Evolutionary conservation across 92 coral and sea anemone species (phyloP).

Genomic region (Desmophyllum pertusum): DNA sequence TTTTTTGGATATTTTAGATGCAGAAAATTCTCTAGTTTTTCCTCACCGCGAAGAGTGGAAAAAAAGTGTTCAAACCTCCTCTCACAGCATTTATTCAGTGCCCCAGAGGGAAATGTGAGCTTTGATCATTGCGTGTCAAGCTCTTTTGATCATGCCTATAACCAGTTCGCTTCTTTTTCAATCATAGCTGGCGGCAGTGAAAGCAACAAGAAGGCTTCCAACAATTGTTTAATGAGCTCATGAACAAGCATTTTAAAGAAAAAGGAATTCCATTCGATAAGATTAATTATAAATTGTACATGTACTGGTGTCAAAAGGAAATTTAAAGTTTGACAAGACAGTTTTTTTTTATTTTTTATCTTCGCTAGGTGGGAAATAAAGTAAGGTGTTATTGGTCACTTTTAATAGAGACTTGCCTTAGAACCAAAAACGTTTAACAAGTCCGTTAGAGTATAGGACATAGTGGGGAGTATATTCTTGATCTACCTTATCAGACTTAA

Average conservation of each 20-base stretch:
- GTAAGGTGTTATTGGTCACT: too few relatives aligned
- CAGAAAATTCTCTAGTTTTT: not conserved
- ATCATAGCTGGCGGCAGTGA: constrained; percentile 12
- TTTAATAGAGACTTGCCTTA: too few relatives aligned
- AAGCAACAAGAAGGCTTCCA: constrained; percentile 1
- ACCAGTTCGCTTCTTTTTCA: constrained; percentile 5
- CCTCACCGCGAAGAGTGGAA: constrained; percentile 12
- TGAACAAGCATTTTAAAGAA: constrained; percentile 10
- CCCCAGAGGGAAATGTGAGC: constrained; percentile 1
- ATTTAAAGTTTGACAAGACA: not conserved
- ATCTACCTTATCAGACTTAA: too few relatives aligned
- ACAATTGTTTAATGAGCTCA: constrained; percentile 6
- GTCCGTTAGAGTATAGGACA: too few relatives aligned
- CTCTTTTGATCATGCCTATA: constrained; percentile 19
- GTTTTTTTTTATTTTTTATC: too few relatives aligned
- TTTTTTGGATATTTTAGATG: not conserved
- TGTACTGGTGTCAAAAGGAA: constrained; percentile 17
- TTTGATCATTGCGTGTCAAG: not conserved
- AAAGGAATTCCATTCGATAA: not conserved
- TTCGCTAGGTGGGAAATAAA: too few relatives aligned
- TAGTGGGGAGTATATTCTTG: too few relatives aligned
- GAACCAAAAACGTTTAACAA: too few relatives aligned
- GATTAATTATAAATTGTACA: constrained; percentile 5
- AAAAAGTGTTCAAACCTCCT: not conserved
- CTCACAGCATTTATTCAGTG: not conserved